Base-by-base conservation (phyloP, 2,113 vertebrate genomes). In the Malurus alboscapulatus region DNA sequence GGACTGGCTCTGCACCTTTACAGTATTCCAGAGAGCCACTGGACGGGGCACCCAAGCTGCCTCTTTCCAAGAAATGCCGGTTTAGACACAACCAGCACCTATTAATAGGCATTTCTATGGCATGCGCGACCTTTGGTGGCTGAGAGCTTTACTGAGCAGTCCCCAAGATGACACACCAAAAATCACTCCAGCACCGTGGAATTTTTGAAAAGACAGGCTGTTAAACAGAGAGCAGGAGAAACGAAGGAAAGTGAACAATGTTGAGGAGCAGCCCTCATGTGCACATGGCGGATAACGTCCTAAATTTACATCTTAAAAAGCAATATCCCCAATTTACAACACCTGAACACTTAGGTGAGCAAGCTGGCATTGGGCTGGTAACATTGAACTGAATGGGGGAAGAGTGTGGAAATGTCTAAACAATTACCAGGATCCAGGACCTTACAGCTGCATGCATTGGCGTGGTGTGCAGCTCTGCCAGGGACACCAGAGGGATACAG, bases 201-300 rank as follows among this genome's bases (percentile, higher is more conserved):
- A 61, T 36, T 76, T 51, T 59, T 36, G 14, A 55, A 72, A 65
- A 57, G 32, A 16, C 2, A 18, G 80, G 40, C 36, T 88, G 47
- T 67, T 66, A 57, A 51, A 73, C 34, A 40, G 12, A 1, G 6
- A 57, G 30, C 20, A 88, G 50, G 47, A 90, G 79, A 89, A 89
- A 76, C 0, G 4, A 81, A 75, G 19, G 14, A 25, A 78, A 36
- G 14, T 0, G 0, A 57, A 24, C 19, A n/a, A 15, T 1, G 1
- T 2, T 48, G 42, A 48, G 30, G 25, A 74, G 48, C 57, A 68
- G 12, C 34, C 34, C 34, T 58, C 50, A 17, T 9, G 24, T 26
- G 11, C 14, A 36, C 14, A 14, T 2, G 50, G 54, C 14, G 80
- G 29, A 6, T 20, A 76, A 54, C 1, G 0, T 20, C 54, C 42